Evolutionary conservation across 2,113 vertebrate species (phyloP), one percentile per base, ranked within the genome.

Genomic region (Oplegnathus fasciatus): DNA sequence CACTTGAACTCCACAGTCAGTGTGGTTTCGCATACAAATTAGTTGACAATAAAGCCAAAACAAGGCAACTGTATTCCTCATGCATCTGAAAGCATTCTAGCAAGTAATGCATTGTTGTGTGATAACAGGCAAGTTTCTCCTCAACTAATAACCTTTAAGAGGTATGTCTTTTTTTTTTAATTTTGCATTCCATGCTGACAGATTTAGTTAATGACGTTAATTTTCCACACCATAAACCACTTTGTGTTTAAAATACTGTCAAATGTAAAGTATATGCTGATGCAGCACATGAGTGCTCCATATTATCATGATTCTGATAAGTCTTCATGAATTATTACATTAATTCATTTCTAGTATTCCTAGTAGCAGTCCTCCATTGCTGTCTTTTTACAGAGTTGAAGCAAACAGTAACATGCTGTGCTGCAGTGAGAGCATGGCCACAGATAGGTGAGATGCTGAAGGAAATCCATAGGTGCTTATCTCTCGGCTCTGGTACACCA

Each of bases 401-500:
- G 14, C 34, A 44, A 30, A 32, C 48, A 70, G 20, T 67, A 42
- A 10, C 13, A 28, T 11, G 18, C 9, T 11, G 6, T 57, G 55
- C 48, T n/a, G 61, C 20, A 46, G 37, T 26, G 34, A 28, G 26
- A 46, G n/a, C 54, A n/a, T 6, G 0, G 7, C 20, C 22, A 28
- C 50, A 54, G 20, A 66, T 48, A 82, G 30, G 55, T 65, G 55
- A 62, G 30, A 18, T 26, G 34, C 40, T 87, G 61, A n/a, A 20
- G 54, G 66, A 66, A 46, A 75, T 75, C 30, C 64, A 76, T 17
- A 55, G 37, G 50, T 68, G 52, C 64, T 68, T 68, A 68, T 78
- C 64, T 54, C 62, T 37, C 3, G 34, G 64, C 54, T 83, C 34
- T 28, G 54, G 40, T 44, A 44, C 73, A 61, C 14, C 28, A 28